These are phyloP conservation scores for Serrognathus titanus DNA, from an alignment of 2,888 invertebrate species.

Conservation along the genomic window DNA sequence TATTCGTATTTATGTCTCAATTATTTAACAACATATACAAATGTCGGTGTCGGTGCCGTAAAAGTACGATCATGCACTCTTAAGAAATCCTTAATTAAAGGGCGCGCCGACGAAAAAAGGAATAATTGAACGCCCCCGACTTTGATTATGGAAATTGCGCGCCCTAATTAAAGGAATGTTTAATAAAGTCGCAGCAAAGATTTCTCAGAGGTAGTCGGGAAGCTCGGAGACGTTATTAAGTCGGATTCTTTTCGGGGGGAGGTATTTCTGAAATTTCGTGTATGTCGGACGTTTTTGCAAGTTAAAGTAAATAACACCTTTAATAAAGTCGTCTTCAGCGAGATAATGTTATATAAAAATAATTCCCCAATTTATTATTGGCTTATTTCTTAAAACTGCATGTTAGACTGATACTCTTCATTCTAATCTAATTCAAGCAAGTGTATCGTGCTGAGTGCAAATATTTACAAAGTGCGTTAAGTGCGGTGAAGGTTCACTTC, in stretches of 20 bases:
- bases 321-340: too few species aligned
- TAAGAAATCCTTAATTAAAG: neutral
- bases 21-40: neutral
- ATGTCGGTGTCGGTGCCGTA: slow-evolving; percentile 1
- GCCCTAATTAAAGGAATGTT: too few species aligned
- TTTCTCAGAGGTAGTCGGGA: neutral
- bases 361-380: too few species aligned
- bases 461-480: slow-evolving; percentile 14
- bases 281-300: too few species aligned
- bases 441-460: slow-evolving; percentile 20
- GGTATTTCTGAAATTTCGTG: too few species aligned
- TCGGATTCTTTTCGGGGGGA: too few species aligned
- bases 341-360: too few species aligned
- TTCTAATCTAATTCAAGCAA: slow-evolving; percentile 18
- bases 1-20: neutral
- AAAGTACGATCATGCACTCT: neutral
- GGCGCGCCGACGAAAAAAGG: neutral
- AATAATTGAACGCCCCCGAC: too few species aligned
- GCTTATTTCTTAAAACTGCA: too few species aligned
- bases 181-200: neutral
- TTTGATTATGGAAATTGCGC: too few species aligned
- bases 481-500: slow-evolving; percentile 7
- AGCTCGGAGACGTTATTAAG: slow-evolving; percentile 5
- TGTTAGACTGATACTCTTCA: neutral
- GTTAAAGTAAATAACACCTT: too few species aligned